A percentile compares a stretch with the other conserved stretches of the same genome.
phyloP scores from a whole-genome alignment of 2,888 invertebrate species.

The Cephus nigrinus region DNA sequence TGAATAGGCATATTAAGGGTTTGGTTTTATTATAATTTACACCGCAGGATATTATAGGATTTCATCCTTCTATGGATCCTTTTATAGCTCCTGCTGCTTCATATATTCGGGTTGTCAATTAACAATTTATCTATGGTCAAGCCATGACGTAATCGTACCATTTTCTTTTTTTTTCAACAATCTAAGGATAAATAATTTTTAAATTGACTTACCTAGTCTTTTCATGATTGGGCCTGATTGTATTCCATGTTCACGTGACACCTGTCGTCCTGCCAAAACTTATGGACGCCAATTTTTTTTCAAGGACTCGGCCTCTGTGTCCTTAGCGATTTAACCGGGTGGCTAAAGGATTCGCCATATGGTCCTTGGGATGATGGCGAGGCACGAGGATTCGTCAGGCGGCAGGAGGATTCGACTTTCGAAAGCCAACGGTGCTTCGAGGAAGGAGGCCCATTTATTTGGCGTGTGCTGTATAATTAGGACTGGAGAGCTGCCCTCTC shows the following conservation, averaged over 20 bases:
- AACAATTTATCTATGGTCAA: background rate
- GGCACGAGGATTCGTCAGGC: conserved; percentile 17
- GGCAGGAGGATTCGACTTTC: conserved; percentile 34
- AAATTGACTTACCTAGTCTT: background rate
- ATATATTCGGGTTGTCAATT: background rate
- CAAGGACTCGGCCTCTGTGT: conserved; percentile 37
- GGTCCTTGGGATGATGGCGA: conserved; percentile 41
- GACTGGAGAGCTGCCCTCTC: conserved; percentile 36
- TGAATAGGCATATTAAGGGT: background rate
- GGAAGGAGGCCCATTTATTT: conserved; percentile 58
- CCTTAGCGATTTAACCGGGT: conserved; percentile 42
- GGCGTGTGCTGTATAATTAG: conserved; percentile 63
- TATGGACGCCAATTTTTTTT: conserved; percentile 27
- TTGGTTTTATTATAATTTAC: conserved; percentile 12
- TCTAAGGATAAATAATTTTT: background rate
- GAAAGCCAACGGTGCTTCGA: conserved; percentile 51
- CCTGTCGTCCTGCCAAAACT: conserved; percentile 31
- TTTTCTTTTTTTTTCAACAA: background rate
- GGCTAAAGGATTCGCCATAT: conserved; percentile 64
- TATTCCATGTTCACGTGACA: conserved; percentile 12
- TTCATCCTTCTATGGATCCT: background rate
- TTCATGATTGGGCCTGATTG: background rate
- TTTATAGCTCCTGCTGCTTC: background rate
- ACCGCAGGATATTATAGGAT: background rate
- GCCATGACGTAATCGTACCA: background rate